Evolutionary conservation across 2,888 invertebrate genomes (phyloP).

Genomic region (Lagria hirta): DNA sequence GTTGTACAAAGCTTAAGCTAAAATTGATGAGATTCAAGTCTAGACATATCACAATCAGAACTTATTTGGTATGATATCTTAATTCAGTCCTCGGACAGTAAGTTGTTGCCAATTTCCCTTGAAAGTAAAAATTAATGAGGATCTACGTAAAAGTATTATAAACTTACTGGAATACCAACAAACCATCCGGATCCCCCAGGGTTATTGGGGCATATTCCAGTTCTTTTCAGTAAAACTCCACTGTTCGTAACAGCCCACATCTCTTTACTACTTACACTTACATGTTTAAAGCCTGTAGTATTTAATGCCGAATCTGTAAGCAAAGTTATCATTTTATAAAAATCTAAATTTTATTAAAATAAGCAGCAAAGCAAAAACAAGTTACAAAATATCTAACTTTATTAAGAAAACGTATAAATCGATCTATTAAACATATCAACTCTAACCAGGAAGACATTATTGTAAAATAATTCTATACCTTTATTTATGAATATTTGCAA

Average conservation of each 20-base stretch:
- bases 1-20: no score
- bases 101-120: constrained; percentile 57
- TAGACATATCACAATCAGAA: no score
- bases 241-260: constrained; percentile 77
- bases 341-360: no score
- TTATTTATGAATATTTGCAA: no score
- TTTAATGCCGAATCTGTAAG: constrained; percentile 49
- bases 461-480: no score
- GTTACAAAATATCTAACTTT: no score
- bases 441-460: no score
- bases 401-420: no score
- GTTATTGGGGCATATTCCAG: constrained; percentile 72
- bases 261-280: constrained; percentile 68
- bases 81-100: constrained; percentile 43
- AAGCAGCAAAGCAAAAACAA: no score
- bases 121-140: constrained; percentile 31
- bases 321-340: no score
- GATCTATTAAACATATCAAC: no score
- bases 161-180: constrained; percentile 62
- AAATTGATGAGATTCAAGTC: no score
- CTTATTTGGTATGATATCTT: constrained; percentile 17
- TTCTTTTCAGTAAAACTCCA: constrained; percentile 69
- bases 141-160: not conserved
- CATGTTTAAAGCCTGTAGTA: constrained; percentile 65
- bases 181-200: constrained; percentile 81